phyloP scores from a whole-genome alignment of 2,797 vertebrate species.

The Channallabes apus region DNA sequence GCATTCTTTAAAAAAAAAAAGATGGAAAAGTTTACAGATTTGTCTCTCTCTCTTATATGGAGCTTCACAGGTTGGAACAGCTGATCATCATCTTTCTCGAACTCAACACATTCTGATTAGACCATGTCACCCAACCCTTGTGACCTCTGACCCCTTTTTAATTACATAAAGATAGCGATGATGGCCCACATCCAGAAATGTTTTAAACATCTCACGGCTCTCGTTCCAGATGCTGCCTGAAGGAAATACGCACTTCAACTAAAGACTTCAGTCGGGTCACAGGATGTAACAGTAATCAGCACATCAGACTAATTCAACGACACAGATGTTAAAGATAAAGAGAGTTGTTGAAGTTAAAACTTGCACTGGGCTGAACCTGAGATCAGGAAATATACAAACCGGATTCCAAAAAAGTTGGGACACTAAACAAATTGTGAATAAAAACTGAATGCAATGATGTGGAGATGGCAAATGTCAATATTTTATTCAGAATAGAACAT shows the following conservation, averaged over 20 bases:
- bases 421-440: too few species aligned
- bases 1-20: not conserved
- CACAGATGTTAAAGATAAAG: not conserved
- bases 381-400: not conserved
- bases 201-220: slow-evolving; percentile 13
- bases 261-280: not conserved
- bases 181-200: slow-evolving; percentile 38
- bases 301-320: not conserved
- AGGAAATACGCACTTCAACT: slow-evolving; percentile 6
- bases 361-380: not conserved
- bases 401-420: too few species aligned
- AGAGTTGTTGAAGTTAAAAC: not conserved
- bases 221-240: slow-evolving; percentile 21
- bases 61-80: slow-evolving; percentile 12
- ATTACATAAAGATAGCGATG: slow-evolving; percentile 67
- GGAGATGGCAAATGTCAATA: too few species aligned
- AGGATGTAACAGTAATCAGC: slow-evolving; percentile 4
- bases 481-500: too few species aligned
- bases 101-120: slow-evolving; percentile 68
- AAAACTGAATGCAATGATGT: too few species aligned
- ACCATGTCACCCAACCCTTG: slow-evolving; percentile 63
- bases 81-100: slow-evolving; percentile 42
- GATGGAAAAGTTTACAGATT: too few species aligned
- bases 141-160: slow-evolving; percentile 72
- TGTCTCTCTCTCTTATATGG: slow-evolving; percentile 10